Percentiles rank a stretch among this genome's conserved stretches.
Conservation (phyloP, 2,113 vertebrate genomes). For the Saimiri boliviensis region DNA sequence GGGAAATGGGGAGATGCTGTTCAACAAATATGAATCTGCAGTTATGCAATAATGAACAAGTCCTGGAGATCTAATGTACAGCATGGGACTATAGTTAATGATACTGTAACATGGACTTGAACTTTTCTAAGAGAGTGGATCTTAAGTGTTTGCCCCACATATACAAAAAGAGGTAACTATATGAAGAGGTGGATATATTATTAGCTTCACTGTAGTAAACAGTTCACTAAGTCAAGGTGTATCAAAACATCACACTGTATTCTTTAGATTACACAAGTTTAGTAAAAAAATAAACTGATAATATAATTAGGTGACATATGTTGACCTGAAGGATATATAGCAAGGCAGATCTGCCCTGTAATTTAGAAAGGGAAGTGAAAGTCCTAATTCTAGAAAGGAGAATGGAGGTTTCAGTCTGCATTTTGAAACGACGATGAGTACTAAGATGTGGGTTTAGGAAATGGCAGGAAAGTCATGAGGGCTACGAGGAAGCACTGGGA, state of each 20-base stretch:
- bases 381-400: no score
- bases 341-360: neutral
- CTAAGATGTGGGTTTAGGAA: neutral
- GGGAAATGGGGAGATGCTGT: neutral
- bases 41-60: neutral
- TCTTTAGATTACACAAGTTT: neutral
- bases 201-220: neutral
- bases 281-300: neutral
- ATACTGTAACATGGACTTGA: neutral
- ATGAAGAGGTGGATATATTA: neutral
- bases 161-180: neutral
- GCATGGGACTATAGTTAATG: neutral
- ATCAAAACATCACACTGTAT: neutral
- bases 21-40: neutral
- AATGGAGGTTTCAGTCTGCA: neutral
- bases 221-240: neutral
- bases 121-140: neutral
- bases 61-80: neutral
- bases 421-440: neutral
- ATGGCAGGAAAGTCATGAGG: neutral
- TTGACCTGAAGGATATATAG: neutral
- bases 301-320: neutral
- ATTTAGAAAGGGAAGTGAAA: no score
- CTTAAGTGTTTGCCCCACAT: neutral
- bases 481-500: accelerated